Base-by-base conservation (phyloP, 2,888 invertebrate genomes). In the Trissolcus brochymenae region DNA sequence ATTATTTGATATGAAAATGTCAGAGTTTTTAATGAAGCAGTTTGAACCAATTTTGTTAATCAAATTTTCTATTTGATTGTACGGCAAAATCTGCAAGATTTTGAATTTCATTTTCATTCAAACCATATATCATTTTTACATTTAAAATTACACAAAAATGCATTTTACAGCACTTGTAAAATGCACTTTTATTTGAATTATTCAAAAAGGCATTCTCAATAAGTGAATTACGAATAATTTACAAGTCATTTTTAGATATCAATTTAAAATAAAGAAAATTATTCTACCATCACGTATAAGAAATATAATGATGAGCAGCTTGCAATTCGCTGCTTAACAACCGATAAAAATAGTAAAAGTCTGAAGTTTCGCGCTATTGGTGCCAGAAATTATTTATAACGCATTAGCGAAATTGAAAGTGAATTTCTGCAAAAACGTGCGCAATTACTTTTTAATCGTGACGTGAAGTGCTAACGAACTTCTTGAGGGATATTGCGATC, bases 371-470 rank as follows among this genome's bases (percentile, higher is more conserved):
- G 40, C 65, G 4, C 50, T 66, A 66, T 57, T 57, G 67, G 53
- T 19, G 40, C 17, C 51, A 61, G 29, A 68, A 61, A 49, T 51
- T 21, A 60, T 68, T 41, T 54, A 54, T 11, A 67, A 67, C 53
- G 54, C 40, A 68, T 60, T 61, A 60, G 60, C 51, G 49, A 68
- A 54, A 68, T 17, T 56, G 62, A 70, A 70, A 70, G 61, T 56
- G 50, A 25, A 55, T 55, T n/a, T 62, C 50, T 29, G 55, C 70
- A 56, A 62, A 70, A 70, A 70, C 61, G 41, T 70, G 56, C 51
- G 56, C 51, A 62, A 70, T 70, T 70, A 70, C 35, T 17, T 54
- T 60, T 70, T 61, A 70, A 70, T 70, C 61, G 68, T 7, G 46
- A 55, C 16, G 55, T 49, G 55, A 55, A 35, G 35, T 35, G 55